These are phyloP conservation scores for Nasonia vitripennis DNA, from an alignment of 1,140 invertebrate species.

Conservation along the genomic window DNA sequence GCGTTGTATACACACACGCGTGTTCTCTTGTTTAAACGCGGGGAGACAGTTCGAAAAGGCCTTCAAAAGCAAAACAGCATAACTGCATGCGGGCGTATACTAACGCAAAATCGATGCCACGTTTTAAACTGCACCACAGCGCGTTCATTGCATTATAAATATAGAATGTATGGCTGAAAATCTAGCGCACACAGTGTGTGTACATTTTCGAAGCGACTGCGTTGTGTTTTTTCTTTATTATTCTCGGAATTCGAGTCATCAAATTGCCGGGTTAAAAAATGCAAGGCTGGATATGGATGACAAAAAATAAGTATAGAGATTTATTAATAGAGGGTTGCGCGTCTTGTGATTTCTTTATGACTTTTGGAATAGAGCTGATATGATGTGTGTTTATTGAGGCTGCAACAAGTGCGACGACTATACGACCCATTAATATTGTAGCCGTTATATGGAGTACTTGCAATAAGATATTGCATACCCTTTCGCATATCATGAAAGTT, in stretches of 20 bases:
- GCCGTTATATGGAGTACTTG: background rate
- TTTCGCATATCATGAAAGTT: too few species aligned
- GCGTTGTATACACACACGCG: background rate
- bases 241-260: too few species aligned
- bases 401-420: background rate
- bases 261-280: too few species aligned
- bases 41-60: background rate
- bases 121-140: background rate
- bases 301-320: background rate
- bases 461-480: too few species aligned
- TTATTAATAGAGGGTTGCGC: background rate
- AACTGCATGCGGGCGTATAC: background rate
- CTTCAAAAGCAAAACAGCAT: background rate
- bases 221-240: too few species aligned
- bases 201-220: too few species aligned
- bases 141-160: background rate
- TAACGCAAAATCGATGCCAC: background rate
- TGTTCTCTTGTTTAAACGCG: background rate
- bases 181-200: too few species aligned
- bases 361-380: too few species aligned
- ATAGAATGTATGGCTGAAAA: too few species aligned
- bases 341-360: background rate
- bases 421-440: background rate
- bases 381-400: background rate
- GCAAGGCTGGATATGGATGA: too few species aligned